These are phyloP conservation scores for Temnothorax curvispinosus DNA, from an alignment of 1,140 invertebrate species.

Conservation along the genomic window DNA sequence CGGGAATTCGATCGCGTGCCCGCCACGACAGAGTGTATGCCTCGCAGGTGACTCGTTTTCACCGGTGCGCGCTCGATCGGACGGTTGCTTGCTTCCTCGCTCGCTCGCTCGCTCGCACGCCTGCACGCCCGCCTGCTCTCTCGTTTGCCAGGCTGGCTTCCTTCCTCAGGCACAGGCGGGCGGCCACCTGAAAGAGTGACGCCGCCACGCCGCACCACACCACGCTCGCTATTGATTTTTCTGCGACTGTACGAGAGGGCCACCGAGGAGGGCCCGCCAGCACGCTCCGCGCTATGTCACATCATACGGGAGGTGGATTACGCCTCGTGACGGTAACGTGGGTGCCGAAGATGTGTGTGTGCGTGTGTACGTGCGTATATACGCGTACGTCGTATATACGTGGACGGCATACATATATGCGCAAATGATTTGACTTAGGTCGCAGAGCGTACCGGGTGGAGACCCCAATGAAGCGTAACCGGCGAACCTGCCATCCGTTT, in stretches of 20 bases:
- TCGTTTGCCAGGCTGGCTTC: slow-evolving; percentile 62
- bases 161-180: slow-evolving; percentile 66
- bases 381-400: background rate
- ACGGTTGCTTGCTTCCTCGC: slow-evolving; percentile 60
- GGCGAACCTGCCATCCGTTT: slow-evolving; percentile 15
- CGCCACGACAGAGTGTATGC: slow-evolving; percentile 50
- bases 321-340: slow-evolving; percentile 62
- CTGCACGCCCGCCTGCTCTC: slow-evolving; percentile 45
- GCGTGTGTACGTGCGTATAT: too few species aligned
- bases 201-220: slow-evolving; percentile 79
- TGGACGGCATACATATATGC: background rate
- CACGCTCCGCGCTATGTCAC: slow-evolving; percentile 75
- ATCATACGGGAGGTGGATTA: slow-evolving; percentile 81
- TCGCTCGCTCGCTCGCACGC: slow-evolving; percentile 7
- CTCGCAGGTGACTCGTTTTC: slow-evolving; percentile 75
- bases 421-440: slow-evolving; percentile 52
- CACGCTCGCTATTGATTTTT: slow-evolving; percentile 86
- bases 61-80: slow-evolving; percentile 71
- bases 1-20: slow-evolving; percentile 78
- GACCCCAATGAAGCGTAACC: slow-evolving; percentile 44
- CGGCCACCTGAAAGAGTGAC: slow-evolving; percentile 81
- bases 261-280: slow-evolving; percentile 60
- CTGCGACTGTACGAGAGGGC: slow-evolving; percentile 78
- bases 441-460: slow-evolving; percentile 33
- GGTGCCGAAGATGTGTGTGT: slow-evolving; percentile 3